Evolutionary conservation across 2,888 invertebrate species (phyloP).

Genomic region (Sphecodes monilicornis): DNA sequence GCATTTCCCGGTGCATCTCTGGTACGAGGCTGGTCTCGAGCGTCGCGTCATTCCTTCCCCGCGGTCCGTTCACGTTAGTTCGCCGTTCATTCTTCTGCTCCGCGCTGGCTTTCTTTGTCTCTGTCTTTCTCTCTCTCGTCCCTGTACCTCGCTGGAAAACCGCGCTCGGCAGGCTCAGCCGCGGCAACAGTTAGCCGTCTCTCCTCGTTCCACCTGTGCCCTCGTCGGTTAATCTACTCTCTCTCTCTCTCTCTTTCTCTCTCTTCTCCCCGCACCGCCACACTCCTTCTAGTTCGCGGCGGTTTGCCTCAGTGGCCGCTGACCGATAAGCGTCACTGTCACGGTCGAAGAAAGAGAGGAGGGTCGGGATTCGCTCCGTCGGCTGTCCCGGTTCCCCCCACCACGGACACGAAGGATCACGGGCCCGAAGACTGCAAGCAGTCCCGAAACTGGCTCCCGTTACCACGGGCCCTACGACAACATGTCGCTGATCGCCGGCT

Average conservation of each 20-base stretch:
- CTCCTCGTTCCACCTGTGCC: background rate
- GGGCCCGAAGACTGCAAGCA: background rate
- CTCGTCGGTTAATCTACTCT: background rate
- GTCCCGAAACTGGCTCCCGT: background rate
- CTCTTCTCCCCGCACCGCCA: background rate
- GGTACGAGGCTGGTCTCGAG: conserved; percentile 29
- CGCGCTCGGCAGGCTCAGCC: background rate
- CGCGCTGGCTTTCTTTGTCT: conserved; percentile 11
- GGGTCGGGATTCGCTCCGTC: conserved; percentile 20
- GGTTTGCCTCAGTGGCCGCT: conserved; percentile 20
- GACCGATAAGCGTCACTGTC: conserved; percentile 51
- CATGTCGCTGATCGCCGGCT: conserved; percentile 72
- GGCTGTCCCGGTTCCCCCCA: conserved; percentile 14
- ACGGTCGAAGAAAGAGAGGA: conserved; percentile 53
- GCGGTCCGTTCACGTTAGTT: conserved; percentile 42
- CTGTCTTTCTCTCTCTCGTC: background rate
- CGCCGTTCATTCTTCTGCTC: conserved; percentile 15
- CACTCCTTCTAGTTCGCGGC: background rate
- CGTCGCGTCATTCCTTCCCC: conserved; percentile 64
- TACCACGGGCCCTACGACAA: conserved; percentile 1
- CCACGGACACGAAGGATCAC: background rate
- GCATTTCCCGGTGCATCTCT: conserved; percentile 64
- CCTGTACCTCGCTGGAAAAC: background rate
- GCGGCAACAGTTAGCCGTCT: conserved; percentile 15
- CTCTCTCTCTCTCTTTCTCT: no score